Evolutionary conservation across 2,113 vertebrate genomes (phyloP).

Genomic region (Echinops telfairi): DNA sequence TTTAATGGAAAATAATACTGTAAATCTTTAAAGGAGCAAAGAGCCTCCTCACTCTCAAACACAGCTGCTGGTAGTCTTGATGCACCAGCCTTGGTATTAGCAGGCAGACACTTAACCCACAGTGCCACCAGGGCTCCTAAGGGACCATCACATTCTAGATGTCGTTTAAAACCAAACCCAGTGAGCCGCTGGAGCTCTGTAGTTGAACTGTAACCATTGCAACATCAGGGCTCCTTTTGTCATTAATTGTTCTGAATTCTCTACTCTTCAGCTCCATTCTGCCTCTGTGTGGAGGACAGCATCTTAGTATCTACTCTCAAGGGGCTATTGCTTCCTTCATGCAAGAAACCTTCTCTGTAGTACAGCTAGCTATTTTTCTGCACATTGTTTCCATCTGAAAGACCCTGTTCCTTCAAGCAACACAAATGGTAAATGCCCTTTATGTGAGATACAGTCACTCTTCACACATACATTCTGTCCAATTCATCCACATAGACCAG

Average conservation of each 20-base stretch:
- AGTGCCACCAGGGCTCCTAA: no score
- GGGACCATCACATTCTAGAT: no score
- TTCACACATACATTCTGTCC: not conserved
- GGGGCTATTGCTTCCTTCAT: not conserved
- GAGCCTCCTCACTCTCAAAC: no score
- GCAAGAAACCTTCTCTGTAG: not conserved
- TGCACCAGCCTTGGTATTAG: no score
- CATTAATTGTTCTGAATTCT: not conserved
- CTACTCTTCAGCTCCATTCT: not conserved
- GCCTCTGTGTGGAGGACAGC: not conserved
- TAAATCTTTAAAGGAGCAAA: no score
- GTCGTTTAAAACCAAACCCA: no score
- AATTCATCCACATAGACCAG: not conserved
- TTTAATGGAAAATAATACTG: no score
- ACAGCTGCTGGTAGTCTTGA: no score
- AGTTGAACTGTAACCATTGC: not conserved
- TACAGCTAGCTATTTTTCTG: not conserved
- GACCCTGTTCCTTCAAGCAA: not conserved
- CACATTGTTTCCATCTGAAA: not conserved
- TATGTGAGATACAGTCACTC: not conserved
- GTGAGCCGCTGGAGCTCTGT: not conserved
- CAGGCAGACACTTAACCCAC: no score
- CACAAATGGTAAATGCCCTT: not conserved
- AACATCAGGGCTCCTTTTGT: not conserved
- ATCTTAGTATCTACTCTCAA: fast-evolving